phyloP scores from a whole-genome alignment of 2,888 invertebrate species.

The Pristionchus mayeri region DNA sequence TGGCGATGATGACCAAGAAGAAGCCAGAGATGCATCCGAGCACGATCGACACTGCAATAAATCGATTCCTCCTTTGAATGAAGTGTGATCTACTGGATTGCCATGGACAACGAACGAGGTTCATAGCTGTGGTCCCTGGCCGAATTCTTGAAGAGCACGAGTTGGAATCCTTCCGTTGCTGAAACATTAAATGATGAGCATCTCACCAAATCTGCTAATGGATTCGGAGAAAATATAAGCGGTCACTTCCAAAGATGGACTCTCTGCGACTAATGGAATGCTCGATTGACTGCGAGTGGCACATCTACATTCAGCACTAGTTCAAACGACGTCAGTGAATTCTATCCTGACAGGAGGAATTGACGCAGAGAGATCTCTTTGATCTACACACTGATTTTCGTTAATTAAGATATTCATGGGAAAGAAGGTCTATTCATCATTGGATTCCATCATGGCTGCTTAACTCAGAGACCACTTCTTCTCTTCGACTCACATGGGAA shows the following conservation, averaged over 20 bases:
- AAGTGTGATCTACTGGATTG: background rate
- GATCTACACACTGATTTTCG: too few relatives aligned
- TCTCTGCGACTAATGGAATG: background rate
- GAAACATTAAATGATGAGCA: background rate
- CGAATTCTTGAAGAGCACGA: slow-evolving; percentile 6
- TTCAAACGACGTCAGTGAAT: background rate
- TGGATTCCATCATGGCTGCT: too few relatives aligned
- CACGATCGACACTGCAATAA: slow-evolving; percentile 19
- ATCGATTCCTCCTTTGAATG: too few relatives aligned
- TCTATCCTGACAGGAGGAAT: too few relatives aligned
- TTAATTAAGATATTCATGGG: too few relatives aligned
- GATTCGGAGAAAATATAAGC: background rate
- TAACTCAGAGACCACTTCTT: too few relatives aligned
- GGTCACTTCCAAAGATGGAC: slow-evolving; percentile 15
- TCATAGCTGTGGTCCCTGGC: slow-evolving; percentile 9
- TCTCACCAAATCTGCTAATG: background rate
- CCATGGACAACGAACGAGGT: background rate
- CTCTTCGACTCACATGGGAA: too few relatives aligned
- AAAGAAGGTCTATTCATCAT: too few relatives aligned
- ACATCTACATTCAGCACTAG: background rate
- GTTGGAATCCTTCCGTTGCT: background rate
- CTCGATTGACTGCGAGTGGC: background rate
- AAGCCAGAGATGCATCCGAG: slow-evolving; percentile 11
- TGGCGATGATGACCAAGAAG: background rate
- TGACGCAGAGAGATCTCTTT: too few relatives aligned